These are phyloP conservation scores for Centrocercus urophasianus DNA, from an alignment of 2,113 vertebrate genomes.

Conservation along the genomic window DNA sequence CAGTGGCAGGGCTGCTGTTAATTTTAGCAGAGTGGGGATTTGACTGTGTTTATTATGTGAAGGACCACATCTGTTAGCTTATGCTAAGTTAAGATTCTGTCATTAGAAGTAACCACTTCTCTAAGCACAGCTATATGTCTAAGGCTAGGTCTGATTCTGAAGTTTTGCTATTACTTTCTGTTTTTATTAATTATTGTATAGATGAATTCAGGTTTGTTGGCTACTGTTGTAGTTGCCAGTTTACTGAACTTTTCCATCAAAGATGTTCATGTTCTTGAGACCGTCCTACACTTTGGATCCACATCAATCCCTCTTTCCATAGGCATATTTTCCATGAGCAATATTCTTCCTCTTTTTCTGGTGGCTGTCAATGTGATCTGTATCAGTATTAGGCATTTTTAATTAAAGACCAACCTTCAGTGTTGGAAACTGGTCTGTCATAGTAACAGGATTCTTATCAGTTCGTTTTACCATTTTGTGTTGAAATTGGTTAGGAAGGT, in stretches of 20 bases:
- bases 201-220: neutral
- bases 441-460: neutral
- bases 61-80: neutral
- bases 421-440: neutral
- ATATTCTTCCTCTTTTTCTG: neutral
- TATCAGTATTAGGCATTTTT: neutral
- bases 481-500: neutral
- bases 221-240: neutral
- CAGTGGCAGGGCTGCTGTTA: neutral
- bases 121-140: neutral
- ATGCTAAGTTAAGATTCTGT: neutral
- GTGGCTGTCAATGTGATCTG: neutral
- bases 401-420: neutral
- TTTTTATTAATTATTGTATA: slow-evolving; percentile 2
- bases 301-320: neutral
- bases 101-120: neutral
- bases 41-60: neutral
- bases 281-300: neutral
- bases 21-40: neutral
- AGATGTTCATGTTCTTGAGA: neutral
- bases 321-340: neutral
- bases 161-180: neutral
- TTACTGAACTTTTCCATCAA: neutral
- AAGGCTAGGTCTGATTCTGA: neutral
- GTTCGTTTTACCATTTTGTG: neutral